Evolutionary conservation across 2,113 vertebrate species (phyloP).

Genomic region (Microcebus ravelobensis): DNA sequence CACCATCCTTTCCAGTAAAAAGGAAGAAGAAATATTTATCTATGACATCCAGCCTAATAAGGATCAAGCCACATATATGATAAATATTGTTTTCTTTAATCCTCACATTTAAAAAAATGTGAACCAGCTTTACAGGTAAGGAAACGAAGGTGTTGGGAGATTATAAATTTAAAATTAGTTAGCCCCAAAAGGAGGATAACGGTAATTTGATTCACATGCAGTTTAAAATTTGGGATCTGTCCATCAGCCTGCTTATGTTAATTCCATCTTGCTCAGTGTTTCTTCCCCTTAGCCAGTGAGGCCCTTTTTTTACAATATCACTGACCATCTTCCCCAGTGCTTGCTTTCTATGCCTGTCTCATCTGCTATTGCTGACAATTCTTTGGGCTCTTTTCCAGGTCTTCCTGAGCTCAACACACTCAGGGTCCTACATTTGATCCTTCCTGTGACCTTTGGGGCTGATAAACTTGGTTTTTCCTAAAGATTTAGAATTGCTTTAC

Average conservation of each 20-base stretch:
- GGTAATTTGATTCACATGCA: background rate
- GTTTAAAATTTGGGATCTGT: background rate
- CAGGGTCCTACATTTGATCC: background rate
- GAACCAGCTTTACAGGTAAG: background rate
- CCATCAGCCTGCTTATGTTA: background rate
- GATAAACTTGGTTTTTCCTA: background rate
- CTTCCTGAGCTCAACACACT: background rate
- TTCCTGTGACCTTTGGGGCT: background rate
- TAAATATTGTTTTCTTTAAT: background rate
- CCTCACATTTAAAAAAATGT: background rate
- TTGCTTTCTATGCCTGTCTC: background rate
- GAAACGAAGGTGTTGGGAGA: background rate
- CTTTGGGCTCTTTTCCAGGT: background rate
- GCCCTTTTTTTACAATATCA: background rate
- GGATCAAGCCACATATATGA: background rate
- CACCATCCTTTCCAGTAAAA: background rate
- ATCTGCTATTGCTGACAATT: background rate
- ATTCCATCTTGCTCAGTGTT: background rate
- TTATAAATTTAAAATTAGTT: background rate
- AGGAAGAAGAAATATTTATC: background rate
- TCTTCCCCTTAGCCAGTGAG: background rate
- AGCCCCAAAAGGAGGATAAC: background rate
- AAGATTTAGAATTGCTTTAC: background rate
- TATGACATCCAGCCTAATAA: background rate
- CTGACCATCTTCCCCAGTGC: accelerated